Percentiles rank a stretch among this genome's conserved stretches.
These are phyloP conservation scores for Colius striatus DNA, from an alignment of 2,113 vertebrate species.

Conservation along the genomic window DNA sequence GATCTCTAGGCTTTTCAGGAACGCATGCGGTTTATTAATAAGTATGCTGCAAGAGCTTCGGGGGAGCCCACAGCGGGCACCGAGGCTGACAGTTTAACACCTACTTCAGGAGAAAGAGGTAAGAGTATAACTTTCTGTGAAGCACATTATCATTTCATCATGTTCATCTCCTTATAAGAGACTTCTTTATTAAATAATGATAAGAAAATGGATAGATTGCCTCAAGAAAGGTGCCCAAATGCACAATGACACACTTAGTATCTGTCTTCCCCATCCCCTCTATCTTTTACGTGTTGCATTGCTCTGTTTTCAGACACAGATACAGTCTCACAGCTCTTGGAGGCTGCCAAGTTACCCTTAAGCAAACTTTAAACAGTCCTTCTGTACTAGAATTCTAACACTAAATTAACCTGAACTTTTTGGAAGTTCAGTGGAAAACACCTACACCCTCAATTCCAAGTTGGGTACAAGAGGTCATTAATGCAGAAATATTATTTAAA, in stretches of 20 bases:
- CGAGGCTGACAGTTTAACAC: not conserved
- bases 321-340: not conserved
- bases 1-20: conserved; percentile 79
- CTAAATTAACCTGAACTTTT: not conserved
- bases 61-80: not conserved
- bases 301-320: not conserved
- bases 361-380: not conserved
- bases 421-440: not conserved
- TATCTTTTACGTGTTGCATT: not conserved
- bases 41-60: conserved; percentile 5
- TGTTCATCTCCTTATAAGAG: not conserved
- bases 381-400: not conserved
- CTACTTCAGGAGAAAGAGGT: conserved; percentile 31
- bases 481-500: not conserved
- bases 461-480: not conserved
- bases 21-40: conserved; percentile 78
- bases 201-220: not conserved
- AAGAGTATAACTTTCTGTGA: not conserved
- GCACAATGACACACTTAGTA: not conserved
- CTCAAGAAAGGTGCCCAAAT: not conserved
- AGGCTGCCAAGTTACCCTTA: not conserved
- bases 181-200: not conserved
- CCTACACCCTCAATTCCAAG: not conserved
- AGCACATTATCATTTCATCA: not conserved
- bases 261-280: not conserved